Evolutionary conservation across 1,140 invertebrate genomes (phyloP).

Genomic region (Trichonephila clavipes): DNA sequence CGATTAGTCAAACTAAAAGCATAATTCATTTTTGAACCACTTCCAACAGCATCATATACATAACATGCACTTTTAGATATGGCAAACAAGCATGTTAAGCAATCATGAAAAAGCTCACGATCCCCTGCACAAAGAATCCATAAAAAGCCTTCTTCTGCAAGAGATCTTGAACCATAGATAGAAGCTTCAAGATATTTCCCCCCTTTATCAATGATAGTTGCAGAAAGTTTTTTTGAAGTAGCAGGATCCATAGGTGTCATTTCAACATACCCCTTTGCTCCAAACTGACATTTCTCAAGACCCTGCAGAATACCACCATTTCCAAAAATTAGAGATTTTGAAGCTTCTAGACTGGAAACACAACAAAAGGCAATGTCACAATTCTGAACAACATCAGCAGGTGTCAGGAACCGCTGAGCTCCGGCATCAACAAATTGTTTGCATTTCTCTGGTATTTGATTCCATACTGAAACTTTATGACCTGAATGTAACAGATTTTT

Average conservation of each 20-base stretch:
- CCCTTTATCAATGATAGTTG: slow-evolving; percentile 92
- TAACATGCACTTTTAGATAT: slow-evolving; percentile 96
- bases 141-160: background rate
- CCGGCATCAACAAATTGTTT: no score
- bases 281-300: background rate
- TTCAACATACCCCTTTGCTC: slow-evolving; percentile 92
- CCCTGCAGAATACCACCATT: no score
- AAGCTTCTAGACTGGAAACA: no score
- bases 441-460: no score
- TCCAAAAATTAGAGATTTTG: no score
- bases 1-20: slow-evolving; percentile 93
- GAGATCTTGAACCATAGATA: background rate
- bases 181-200: slow-evolving; percentile 94
- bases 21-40: slow-evolving; percentile 96
- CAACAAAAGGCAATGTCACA: no score
- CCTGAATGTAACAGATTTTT: background rate
- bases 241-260: slow-evolving; percentile 98
- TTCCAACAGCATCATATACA: slow-evolving; percentile 91
- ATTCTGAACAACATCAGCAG: no score
- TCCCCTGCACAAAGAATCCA: slow-evolving; percentile 14
- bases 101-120: slow-evolving; percentile 88
- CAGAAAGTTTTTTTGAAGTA: slow-evolving; percentile 94
- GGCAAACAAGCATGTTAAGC: slow-evolving; percentile 93
- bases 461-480: background rate
- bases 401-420: no score